Conservation (phyloP, 2,797 vertebrate species). For the Chrysolophus pictus region DNA sequence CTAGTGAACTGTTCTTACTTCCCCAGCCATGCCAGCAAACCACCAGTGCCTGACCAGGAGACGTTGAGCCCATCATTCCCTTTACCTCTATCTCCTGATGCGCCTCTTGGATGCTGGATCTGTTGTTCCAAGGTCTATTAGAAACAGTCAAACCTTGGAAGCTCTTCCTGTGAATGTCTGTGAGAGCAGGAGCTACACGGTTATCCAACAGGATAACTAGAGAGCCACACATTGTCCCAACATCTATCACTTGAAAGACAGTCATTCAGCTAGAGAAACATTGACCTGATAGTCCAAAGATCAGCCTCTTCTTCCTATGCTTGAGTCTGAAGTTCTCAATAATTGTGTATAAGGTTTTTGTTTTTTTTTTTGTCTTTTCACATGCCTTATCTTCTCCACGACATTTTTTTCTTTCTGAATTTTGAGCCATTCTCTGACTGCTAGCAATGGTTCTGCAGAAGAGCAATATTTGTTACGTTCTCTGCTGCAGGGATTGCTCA, state of each 20-base stretch:
- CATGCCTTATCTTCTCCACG: neutral
- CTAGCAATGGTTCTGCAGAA: neutral
- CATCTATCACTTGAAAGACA: neutral
- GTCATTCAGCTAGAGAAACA: neutral
- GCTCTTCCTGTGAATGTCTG: neutral
- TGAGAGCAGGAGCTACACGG: neutral
- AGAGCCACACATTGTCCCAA: neutral
- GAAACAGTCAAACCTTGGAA: neutral
- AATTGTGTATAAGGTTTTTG: neutral
- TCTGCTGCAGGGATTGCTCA: neutral
- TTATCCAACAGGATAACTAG: neutral
- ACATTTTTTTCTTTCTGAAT: neutral
- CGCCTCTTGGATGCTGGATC: neutral
- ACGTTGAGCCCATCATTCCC: accelerated
- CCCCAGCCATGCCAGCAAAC: accelerated
- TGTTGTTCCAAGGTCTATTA: neutral
- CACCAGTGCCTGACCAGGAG: neutral
- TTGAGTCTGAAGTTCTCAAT: neutral
- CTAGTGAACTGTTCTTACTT: neutral
- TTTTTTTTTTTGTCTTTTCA: neutral
- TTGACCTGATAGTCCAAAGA: neutral
- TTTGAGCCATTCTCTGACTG: neutral
- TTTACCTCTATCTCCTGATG: neutral
- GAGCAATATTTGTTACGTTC: neutral
- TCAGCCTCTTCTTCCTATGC: neutral